Base-by-base conservation (phyloP, 2,113 vertebrate genomes). In the Elanoides forficatus region DNA sequence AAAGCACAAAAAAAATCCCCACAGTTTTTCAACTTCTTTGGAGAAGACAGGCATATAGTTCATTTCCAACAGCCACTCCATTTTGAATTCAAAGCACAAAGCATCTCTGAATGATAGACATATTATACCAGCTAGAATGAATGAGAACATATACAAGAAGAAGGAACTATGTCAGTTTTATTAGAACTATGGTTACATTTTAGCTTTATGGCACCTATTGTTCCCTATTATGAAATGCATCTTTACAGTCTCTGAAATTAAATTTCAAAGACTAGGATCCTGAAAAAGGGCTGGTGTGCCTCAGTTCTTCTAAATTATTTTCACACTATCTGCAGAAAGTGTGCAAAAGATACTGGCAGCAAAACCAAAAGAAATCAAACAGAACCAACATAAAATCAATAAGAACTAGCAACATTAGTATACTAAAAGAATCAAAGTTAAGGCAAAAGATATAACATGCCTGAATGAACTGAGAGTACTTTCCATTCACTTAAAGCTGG, bases 1-100 rank as follows among this genome's bases (percentile, higher is more conserved):
- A 91, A 96, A 96, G 95, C 84, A 93, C 53, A 84, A 13, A 59
- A 66, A 81, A 84, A 86, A 95, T 87, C 93, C 94, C 96, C 96
- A 94, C 48, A 82, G 76, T 73, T 94, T 93, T 95, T 88, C 80
- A 88, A 76, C 52, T 81, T 95, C 68, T 96, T 96, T 95, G 93
- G 94, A 97, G 89, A 96, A 95, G 86, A 81, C 15, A 74, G 74
- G 70, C 36, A 7, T 75, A 52, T 9, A 87, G 40, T 23, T 94
- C 0, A 80, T 87, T 96, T 86, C 56, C 63, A 92, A 86, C 38
- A 93, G n/a, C 48, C 75, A 74, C 38, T 87, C 55, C 9, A 66
- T 32, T 86, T 34, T 83, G 50, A 92, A 87, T 56, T 81, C 72
- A 85, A 91, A 94, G 36, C 80, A 93, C 72, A 86, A 90, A 90